These are phyloP conservation scores for Imbricaverruca yamaguchii DNA, from an alignment of 2,888 invertebrate species.

Conservation along the genomic window DNA sequence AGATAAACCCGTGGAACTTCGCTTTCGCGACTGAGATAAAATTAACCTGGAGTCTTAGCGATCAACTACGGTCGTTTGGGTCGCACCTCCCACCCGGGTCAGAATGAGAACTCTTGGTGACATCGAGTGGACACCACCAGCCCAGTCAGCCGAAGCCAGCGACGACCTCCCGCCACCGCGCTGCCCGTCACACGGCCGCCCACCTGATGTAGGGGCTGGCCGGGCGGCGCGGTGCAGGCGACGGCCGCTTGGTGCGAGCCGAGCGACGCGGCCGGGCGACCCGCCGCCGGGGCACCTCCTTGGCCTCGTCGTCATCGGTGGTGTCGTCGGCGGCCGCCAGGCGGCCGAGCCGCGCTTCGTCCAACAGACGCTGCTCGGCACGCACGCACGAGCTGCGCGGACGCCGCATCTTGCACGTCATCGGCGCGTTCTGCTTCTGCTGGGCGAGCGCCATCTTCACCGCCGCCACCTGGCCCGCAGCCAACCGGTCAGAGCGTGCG, in stretches of 20 bases:
- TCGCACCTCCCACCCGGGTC: too few relatives aligned
- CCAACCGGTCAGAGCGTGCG: too few relatives aligned
- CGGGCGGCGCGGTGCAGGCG: background rate
- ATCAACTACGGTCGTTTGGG: too few relatives aligned
- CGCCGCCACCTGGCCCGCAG: background rate
- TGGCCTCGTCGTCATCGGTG: background rate
- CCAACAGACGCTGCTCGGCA: background rate
- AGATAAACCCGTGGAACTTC: too few relatives aligned
- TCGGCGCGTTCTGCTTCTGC: background rate
- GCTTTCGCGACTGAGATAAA: too few relatives aligned
- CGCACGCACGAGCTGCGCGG: conserved; percentile 17
- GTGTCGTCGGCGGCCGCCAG: background rate
- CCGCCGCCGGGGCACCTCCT: background rate
- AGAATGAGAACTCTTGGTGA: too few relatives aligned
- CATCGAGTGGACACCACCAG: too few relatives aligned
- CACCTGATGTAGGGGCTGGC: conserved; percentile 3
- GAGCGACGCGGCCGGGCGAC: background rate
- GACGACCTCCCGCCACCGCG: too few relatives aligned
- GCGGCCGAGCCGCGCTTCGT: background rate
- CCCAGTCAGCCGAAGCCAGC: too few relatives aligned
- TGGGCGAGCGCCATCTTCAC: background rate
- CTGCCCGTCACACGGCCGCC: background rate
- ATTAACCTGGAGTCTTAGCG: too few relatives aligned
- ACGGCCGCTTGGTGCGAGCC: background rate
- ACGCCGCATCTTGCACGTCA: background rate